Evolutionary conservation across 2,797 vertebrate genomes (phyloP).

Genomic region (Hyperoplus immaculatus): DNA sequence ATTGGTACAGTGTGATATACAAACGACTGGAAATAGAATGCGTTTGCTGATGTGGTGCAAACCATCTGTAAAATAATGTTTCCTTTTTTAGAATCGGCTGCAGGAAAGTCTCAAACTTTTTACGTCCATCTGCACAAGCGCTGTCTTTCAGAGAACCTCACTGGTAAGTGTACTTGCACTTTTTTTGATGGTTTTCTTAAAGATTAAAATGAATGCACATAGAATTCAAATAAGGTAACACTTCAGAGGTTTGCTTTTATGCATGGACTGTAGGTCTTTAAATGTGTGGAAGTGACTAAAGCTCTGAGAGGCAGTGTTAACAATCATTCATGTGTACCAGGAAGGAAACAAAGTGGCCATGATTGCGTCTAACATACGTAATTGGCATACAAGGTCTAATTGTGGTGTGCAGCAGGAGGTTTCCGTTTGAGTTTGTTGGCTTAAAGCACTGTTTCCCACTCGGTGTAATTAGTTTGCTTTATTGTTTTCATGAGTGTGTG

Average conservation of each 20-base stretch:
- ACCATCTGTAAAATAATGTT: too few species aligned
- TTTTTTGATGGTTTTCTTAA: neutral
- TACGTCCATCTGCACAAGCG: constrained; percentile 71
- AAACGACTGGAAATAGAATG: neutral
- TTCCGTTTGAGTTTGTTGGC: constrained; percentile 27
- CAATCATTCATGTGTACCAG: constrained; percentile 22
- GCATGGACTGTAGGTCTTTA: neutral
- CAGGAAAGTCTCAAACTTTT: constrained; percentile 81
- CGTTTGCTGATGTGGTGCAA: too few species aligned
- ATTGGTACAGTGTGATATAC: constrained; percentile 57
- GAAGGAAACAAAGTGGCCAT: constrained; percentile 4
- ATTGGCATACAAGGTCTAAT: constrained; percentile 34
- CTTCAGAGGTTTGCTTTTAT: neutral
- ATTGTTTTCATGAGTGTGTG: constrained; percentile 11
- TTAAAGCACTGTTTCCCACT: constrained; percentile 24
- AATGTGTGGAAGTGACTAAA: neutral
- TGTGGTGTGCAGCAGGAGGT: constrained; percentile 26
- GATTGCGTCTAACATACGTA: constrained; percentile 53
- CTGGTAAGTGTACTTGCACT: constrained; percentile 69
- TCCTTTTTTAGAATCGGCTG: constrained; percentile 69
- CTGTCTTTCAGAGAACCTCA: constrained; percentile 68
- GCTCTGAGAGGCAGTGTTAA: constrained; percentile 5
- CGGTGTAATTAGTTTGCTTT: constrained; percentile 29
- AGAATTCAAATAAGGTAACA: neutral
- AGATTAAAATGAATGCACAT: neutral